A percentile compares a stretch with the other conserved stretches of the same genome.
Conservation (phyloP, 2,797 vertebrate species). For the Falco cherrug region DNA sequence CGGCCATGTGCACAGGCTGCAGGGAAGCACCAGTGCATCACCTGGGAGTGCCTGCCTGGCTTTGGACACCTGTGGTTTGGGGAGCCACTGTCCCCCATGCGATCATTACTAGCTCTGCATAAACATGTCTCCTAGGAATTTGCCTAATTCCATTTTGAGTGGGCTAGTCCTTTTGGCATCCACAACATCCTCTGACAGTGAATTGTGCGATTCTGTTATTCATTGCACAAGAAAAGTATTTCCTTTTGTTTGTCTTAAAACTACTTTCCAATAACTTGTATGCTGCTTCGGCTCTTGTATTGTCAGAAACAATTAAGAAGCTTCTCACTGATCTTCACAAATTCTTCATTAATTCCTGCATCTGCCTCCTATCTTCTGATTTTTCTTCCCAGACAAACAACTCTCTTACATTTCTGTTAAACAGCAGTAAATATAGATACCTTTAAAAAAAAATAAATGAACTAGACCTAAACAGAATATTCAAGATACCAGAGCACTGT, state of each 20-base stretch:
- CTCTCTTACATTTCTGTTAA: background rate
- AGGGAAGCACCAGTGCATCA: background rate
- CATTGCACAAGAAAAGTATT: background rate
- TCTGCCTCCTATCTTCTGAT: background rate
- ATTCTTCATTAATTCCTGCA: background rate
- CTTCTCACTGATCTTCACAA: background rate
- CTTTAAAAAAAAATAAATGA: background rate
- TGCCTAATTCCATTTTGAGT: background rate
- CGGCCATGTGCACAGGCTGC: fast-evolving
- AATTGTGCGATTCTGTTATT: background rate
- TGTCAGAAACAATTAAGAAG: background rate
- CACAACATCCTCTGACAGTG: background rate
- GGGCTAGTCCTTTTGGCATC: background rate
- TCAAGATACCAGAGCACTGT: background rate
- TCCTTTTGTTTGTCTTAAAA: background rate
- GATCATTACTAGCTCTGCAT: background rate
- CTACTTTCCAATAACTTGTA: background rate
- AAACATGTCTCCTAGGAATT: background rate
- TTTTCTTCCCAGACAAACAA: background rate
- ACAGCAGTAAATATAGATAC: background rate
- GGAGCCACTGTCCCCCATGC: background rate
- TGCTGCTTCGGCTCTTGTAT: background rate
- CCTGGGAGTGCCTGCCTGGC: fast-evolving
- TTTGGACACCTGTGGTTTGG: background rate
- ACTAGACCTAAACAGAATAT: background rate